Conservation (phyloP, 2,888 invertebrate species). For the Biston betularia region DNA sequence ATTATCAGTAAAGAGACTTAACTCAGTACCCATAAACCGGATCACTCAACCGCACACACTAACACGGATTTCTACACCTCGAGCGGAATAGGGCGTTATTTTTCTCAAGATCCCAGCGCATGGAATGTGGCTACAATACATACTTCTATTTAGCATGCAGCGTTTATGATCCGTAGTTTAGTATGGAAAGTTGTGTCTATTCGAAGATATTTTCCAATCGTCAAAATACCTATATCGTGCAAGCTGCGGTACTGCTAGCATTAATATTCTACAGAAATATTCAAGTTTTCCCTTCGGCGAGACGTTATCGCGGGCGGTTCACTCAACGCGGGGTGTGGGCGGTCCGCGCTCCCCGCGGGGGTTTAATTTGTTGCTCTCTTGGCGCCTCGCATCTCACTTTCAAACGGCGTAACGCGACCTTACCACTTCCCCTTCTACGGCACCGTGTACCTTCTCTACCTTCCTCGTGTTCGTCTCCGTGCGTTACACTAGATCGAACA, state of each 20-base stretch:
- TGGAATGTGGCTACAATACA: background rate
- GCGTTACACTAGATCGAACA: slow-evolving; percentile 51
- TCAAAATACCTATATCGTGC: slow-evolving; percentile 9
- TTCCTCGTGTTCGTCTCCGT: slow-evolving; percentile 62
- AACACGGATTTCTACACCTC: background rate
- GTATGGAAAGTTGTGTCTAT: background rate
- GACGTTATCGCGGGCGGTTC: slow-evolving; percentile 79
- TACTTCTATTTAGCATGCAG: too few relatives aligned
- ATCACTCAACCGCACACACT: slow-evolving; percentile 1
- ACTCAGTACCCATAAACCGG: slow-evolving; percentile 1
- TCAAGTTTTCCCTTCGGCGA: slow-evolving; percentile 82
- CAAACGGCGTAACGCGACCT: slow-evolving; percentile 85
- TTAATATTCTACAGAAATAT: slow-evolving; percentile 57
- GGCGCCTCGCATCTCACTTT: slow-evolving; percentile 85
- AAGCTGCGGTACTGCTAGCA: slow-evolving; percentile 27
- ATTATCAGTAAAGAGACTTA: slow-evolving; percentile 17
- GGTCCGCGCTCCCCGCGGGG: slow-evolving; percentile 76
- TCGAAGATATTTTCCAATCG: slow-evolving; percentile 3
- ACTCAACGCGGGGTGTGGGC: slow-evolving; percentile 76
- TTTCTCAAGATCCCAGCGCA: background rate
- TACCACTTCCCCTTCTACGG: slow-evolving; percentile 73
- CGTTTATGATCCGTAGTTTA: too few relatives aligned
- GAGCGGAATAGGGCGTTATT: background rate
- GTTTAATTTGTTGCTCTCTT: slow-evolving; percentile 86
- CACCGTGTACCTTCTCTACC: slow-evolving; percentile 60